Conservation (phyloP, 2,797 vertebrate genomes). For the Sparidentex hasta region DNA sequence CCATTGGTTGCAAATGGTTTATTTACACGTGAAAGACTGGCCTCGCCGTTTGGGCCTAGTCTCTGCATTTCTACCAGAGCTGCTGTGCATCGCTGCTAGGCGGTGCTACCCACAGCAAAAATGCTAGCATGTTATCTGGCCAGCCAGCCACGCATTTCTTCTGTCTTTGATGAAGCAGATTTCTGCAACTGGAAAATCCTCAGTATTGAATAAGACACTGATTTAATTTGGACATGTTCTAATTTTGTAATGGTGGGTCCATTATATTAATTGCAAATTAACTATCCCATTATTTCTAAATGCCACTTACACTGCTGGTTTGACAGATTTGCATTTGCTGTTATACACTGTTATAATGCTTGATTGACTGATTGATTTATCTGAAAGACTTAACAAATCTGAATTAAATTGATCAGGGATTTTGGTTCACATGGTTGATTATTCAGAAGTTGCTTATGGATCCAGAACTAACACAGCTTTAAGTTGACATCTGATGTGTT, state of each 20-base stretch:
- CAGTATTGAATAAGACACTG: neutral
- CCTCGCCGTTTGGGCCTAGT: conserved; percentile 67
- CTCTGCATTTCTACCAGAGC: conserved; percentile 59
- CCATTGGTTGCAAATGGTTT: neutral
- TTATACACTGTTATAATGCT: conserved; percentile 28
- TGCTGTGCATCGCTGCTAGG: conserved; percentile 60
- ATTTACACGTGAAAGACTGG: conserved; percentile 38
- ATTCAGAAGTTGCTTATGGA: conserved; percentile 9
- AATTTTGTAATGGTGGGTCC: neutral
- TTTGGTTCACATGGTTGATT: conserved; percentile 11
- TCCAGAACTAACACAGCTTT: neutral
- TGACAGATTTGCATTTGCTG: conserved; percentile 51
- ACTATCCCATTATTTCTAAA: conserved; percentile 46
- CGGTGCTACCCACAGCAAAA: conserved; percentile 63
- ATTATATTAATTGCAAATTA: conserved; percentile 53
- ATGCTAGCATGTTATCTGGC: conserved; percentile 69
- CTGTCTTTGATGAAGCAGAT: conserved; percentile 36
- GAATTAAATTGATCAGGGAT: neutral
- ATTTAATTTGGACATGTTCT: neutral
- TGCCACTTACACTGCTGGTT: conserved; percentile 32
- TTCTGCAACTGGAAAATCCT: conserved; percentile 9
- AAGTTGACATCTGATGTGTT: conserved; percentile 12
- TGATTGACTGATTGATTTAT: neutral
- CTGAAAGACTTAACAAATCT: neutral
- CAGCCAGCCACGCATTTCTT: conserved; percentile 68